Conservation (phyloP, 2,888 invertebrate genomes). For the Drosophila anomelani region DNA sequence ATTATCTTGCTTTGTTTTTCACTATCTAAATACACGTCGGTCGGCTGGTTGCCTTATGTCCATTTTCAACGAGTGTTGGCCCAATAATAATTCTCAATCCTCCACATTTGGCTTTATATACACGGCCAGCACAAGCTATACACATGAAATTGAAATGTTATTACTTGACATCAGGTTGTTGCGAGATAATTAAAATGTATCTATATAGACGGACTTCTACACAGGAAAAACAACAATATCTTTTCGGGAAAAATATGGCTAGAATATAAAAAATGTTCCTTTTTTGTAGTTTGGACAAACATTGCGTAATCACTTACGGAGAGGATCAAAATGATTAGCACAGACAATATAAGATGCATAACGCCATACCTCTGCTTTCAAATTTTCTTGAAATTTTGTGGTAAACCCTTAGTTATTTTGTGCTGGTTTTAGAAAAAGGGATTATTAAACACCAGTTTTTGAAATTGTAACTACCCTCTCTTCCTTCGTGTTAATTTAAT, state of each 20-base stretch:
- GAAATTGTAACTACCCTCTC: too few relatives aligned
- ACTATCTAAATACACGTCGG: slow-evolving; percentile 74
- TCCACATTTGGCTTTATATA: slow-evolving; percentile 42
- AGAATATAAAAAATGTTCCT: not conserved
- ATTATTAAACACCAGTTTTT: too few relatives aligned
- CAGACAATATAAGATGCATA: too few relatives aligned
- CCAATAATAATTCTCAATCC: slow-evolving; percentile 54
- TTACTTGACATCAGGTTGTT: slow-evolving; percentile 48
- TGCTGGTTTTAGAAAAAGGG: too few relatives aligned
- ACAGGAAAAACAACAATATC: not conserved
- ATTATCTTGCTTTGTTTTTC: slow-evolving; percentile 66
- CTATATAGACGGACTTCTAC: slow-evolving; percentile 48
- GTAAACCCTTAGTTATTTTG: too few relatives aligned
- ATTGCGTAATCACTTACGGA: not conserved
- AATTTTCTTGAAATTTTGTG: too few relatives aligned
- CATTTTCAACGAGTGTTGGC: slow-evolving; percentile 57
- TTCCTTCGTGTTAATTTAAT: too few relatives aligned
- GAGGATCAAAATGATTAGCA: not conserved
- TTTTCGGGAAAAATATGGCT: not conserved
- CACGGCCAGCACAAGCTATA: slow-evolving; percentile 19
- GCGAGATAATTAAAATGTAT: slow-evolving; percentile 68
- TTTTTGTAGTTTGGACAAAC: not conserved
- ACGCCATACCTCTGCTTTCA: too few relatives aligned
- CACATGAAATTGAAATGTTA: slow-evolving; percentile 48
- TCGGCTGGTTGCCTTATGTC: slow-evolving; percentile 46